Evolutionary conservation across 2,113 vertebrate species (phyloP).

Genomic region (Cinclus mexicanus): DNA sequence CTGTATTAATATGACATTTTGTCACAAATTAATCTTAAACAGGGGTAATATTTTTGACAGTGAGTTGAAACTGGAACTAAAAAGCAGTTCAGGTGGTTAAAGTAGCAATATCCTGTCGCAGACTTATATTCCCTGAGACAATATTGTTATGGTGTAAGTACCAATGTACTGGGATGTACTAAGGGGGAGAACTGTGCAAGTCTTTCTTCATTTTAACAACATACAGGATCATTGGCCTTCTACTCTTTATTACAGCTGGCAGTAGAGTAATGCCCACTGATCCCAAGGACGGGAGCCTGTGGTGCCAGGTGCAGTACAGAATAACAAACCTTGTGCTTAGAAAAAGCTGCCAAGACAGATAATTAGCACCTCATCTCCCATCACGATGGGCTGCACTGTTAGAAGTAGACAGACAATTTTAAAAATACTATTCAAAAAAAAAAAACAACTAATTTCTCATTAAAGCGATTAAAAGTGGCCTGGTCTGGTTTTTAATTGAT

Average conservation of each 20-base stretch:
- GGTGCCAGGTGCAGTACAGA: not conserved
- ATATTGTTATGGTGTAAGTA: constrained; percentile 45
- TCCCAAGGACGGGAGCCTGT: not conserved
- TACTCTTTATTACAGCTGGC: not conserved
- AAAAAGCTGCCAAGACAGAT: not conserved
- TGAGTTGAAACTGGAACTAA: constrained; percentile 43
- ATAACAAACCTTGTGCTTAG: not conserved
- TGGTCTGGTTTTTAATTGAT: constrained; percentile 54
- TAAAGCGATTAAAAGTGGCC: constrained; percentile 30
- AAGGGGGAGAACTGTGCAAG: not conserved
- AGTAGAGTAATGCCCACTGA: not conserved
- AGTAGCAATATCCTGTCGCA: constrained; percentile 47
- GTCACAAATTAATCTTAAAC: constrained; percentile 65
- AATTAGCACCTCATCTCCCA: constrained; percentile 23
- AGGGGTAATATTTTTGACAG: constrained; percentile 59
- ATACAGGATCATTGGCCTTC: not conserved
- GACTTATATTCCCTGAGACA: constrained; percentile 48
- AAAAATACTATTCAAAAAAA: not conserved
- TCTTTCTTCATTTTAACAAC: constrained; percentile 55
- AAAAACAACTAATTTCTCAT: not conserved
- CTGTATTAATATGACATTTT: constrained; percentile 69
- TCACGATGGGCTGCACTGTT: not conserved
- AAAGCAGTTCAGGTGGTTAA: constrained; percentile 59
- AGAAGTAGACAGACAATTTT: constrained; percentile 7
- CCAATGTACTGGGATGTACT: not conserved